Evolutionary conservation across 53 echinoderm and acorn worm genomes (phyloP).

Genomic region (Stichopus horrens): DNA sequence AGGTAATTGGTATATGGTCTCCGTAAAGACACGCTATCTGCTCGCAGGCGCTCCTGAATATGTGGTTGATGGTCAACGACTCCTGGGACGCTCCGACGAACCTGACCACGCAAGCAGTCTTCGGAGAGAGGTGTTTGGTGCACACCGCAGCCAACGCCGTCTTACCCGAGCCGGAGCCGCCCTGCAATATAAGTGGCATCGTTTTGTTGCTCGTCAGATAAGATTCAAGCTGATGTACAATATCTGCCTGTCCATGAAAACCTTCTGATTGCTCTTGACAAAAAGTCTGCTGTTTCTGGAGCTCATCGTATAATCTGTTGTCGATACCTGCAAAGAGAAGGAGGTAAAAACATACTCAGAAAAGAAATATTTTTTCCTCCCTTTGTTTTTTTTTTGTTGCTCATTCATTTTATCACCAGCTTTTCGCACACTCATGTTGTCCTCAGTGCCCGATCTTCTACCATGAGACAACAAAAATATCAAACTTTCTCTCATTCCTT

Average conservation of each 20-base stretch:
- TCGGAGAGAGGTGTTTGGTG: conserved; percentile 58
- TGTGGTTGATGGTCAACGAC: conserved; percentile 71
- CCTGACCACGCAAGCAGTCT: conserved; percentile 79
- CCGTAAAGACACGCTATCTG: conserved; percentile 95
- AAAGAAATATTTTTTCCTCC: no score
- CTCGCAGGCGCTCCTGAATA: conserved; percentile 89
- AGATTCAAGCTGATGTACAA: conserved; percentile 61
- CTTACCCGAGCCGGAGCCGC: conserved; percentile 80
- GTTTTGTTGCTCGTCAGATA: conserved; percentile 72
- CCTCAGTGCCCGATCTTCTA: no score
- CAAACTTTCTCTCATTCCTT: no score
- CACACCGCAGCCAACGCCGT: conserved; percentile 76
- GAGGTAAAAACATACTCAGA: no score
- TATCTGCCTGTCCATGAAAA: conserved; percentile 79
- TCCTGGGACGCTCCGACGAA: conserved; percentile 83
- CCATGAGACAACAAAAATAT: no score
- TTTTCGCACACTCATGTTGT: no score
- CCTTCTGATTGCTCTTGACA: conserved; percentile 76
- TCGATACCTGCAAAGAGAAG: conserved; percentile 61
- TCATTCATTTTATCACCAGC: no score
- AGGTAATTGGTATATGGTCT: conserved; percentile 89
- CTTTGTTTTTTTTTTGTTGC: no score
- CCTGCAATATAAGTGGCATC: conserved; percentile 77
- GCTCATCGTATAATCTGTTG: conserved; percentile 68
- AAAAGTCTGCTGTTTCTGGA: conserved; percentile 69